These are phyloP conservation scores for Leptopilina clavipes DNA, from an alignment of 1,140 invertebrate species.

Conservation along the genomic window DNA sequence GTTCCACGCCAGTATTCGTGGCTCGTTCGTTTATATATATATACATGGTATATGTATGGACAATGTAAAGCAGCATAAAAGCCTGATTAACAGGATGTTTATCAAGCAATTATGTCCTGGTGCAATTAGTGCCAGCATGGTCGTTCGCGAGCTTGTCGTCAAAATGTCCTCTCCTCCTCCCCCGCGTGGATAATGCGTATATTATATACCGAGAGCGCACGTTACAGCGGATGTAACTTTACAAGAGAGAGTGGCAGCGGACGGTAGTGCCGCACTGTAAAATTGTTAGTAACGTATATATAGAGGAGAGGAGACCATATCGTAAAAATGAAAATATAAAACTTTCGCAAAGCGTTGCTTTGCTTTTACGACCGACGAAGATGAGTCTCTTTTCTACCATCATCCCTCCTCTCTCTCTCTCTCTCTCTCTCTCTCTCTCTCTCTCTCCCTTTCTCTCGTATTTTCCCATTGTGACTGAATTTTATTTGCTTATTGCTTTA, in stretches of 20 bases:
- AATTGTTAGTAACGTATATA: neutral
- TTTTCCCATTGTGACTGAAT: conserved; percentile 62
- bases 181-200: neutral
- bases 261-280: conserved; percentile 2
- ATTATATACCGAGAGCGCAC: neutral
- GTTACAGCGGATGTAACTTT: conserved; percentile 31
- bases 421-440: conserved; percentile 33
- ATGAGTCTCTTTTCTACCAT: conserved; percentile 45
- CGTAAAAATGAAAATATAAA: conserved; percentile 66
- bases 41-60: conserved; percentile 20
- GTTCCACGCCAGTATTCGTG: conserved; percentile 24
- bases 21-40: too few relatives aligned
- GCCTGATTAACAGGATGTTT: conserved; percentile 73
- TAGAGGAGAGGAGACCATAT: conserved; percentile 40
- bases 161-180: conserved; percentile 10
- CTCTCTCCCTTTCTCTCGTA: neutral
- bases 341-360: conserved; percentile 66
- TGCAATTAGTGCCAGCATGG: conserved; percentile 63
- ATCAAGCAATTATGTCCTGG: conserved; percentile 70
- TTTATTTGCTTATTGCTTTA: conserved; percentile 70
- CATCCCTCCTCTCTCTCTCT: neutral
- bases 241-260: neutral
- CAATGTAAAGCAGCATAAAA: conserved; percentile 59
- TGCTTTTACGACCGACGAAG: conserved; percentile 62
- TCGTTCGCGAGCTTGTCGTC: conserved; percentile 12